phyloP scores from a whole-genome alignment of 2,888 invertebrate species.

The Metallyticus violacea region DNA sequence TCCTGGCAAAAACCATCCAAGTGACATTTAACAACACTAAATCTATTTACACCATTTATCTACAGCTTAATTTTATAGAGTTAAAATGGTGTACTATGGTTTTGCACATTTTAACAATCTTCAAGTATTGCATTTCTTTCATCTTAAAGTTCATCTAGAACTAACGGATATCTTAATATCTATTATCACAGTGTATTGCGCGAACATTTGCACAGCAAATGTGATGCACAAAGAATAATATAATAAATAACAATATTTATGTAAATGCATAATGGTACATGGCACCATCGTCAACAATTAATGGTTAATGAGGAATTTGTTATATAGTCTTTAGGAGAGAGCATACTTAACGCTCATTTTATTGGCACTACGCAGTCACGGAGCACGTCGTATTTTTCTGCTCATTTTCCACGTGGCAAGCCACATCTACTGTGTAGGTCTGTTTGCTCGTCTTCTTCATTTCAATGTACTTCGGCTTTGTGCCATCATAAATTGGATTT shows the following conservation, averaged over 20 bases:
- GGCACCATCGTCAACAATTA: not conserved
- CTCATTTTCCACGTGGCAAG: not conserved
- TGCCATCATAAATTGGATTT: not conserved
- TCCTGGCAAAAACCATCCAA: no score
- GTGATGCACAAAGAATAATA: not conserved
- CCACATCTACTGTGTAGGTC: not conserved
- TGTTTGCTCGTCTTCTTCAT: not conserved
- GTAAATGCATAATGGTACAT: not conserved
- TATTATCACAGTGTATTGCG: not conserved
- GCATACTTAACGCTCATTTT: not conserved
- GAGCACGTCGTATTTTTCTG: not conserved
- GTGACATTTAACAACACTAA: no score
- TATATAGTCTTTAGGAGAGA: not conserved
- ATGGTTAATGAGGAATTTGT: not conserved
- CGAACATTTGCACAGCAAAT: not conserved
- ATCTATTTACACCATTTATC: no score
- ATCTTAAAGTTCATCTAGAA: not conserved
- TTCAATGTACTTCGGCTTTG: not conserved
- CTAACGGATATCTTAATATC: not conserved
- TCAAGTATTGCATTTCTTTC: not conserved
- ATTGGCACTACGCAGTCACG: not conserved
- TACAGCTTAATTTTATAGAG: no score
- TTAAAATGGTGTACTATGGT: no score
- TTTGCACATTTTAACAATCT: not conserved
- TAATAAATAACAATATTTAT: not conserved